Percentiles rank a stretch among this genome's conserved stretches.
phyloP scores from a whole-genome alignment of 2,888 invertebrate species.

The Sarcophaga carnaria region DNA sequence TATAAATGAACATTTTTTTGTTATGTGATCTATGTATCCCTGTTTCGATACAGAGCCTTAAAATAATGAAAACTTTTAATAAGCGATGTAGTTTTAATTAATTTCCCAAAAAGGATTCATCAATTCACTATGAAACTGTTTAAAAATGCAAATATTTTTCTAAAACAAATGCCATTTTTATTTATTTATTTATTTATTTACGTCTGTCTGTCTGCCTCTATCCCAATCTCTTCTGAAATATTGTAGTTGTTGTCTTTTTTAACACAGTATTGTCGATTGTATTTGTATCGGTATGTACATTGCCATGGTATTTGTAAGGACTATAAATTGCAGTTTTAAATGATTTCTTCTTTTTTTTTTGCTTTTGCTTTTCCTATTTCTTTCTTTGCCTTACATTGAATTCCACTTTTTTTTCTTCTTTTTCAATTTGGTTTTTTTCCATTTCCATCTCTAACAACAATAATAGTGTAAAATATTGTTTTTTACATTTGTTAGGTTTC shows the following conservation, averaged over 20 bases:
- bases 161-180: constrained; percentile 43
- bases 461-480: constrained; percentile 41
- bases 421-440: constrained; percentile 23
- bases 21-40: constrained; percentile 18
- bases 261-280: constrained; percentile 10
- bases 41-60: background rate
- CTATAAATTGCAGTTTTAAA: constrained; percentile 58
- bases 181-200: constrained; percentile 12
- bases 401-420: constrained; percentile 20
- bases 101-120: background rate
- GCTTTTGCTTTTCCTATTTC: constrained; percentile 24
- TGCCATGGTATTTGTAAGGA: constrained; percentile 27
- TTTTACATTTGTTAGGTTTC: constrained; percentile 57
- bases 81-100: background rate
- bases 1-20: constrained; percentile 60
- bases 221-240: constrained; percentile 17
- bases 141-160: background rate
- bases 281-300: background rate
- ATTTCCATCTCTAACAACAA: constrained; percentile 48
- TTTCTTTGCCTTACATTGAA: constrained; percentile 39
- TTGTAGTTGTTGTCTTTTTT: constrained; percentile 48
- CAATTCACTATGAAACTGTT: background rate
- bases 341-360: constrained; percentile 23
- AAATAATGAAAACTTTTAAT: background rate
- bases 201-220: background rate